A percentile compares a stretch with the other conserved stretches of the same genome.
phyloP scores from a whole-genome alignment of 1,140 invertebrate genomes.

The Macrobrachium rosenbergii region DNA sequence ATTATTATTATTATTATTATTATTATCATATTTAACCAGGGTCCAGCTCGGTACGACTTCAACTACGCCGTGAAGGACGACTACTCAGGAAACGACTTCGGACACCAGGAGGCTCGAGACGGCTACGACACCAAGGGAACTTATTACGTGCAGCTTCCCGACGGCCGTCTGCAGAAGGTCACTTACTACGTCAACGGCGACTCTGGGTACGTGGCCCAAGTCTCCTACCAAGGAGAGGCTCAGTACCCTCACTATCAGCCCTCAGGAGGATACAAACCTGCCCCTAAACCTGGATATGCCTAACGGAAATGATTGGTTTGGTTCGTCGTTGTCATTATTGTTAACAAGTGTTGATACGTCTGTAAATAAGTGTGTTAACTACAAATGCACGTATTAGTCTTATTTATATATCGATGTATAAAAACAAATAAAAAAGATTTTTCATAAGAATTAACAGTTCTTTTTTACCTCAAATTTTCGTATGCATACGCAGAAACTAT shows the following conservation, averaged over 20 bases:
- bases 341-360: background rate
- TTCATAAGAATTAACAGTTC: too few species aligned
- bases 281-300: too few species aligned
- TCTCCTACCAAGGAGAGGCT: conserved; percentile 31
- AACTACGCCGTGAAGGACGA: conserved; percentile 42
- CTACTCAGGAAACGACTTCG: conserved; percentile 41
- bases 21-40: too few species aligned
- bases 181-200: conserved; percentile 36
- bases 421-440: too few species aligned
- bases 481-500: too few species aligned
- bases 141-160: conserved; percentile 40
- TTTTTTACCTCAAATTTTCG: too few species aligned
- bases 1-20: too few species aligned
- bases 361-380: too few species aligned
- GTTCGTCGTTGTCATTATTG: too few species aligned
- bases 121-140: conserved; percentile 40
- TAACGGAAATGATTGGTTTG: background rate
- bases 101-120: conserved; percentile 31
- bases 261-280: too few species aligned
- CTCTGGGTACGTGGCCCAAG: conserved; percentile 44
- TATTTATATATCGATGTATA: too few species aligned
- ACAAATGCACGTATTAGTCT: too few species aligned
- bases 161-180: conserved; percentile 41
- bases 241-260: conserved; percentile 25
- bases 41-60: conserved; percentile 39